These are phyloP conservation scores for Gracilinanus agilis DNA, from an alignment of 2,113 vertebrate species.

Conservation along the genomic window DNA sequence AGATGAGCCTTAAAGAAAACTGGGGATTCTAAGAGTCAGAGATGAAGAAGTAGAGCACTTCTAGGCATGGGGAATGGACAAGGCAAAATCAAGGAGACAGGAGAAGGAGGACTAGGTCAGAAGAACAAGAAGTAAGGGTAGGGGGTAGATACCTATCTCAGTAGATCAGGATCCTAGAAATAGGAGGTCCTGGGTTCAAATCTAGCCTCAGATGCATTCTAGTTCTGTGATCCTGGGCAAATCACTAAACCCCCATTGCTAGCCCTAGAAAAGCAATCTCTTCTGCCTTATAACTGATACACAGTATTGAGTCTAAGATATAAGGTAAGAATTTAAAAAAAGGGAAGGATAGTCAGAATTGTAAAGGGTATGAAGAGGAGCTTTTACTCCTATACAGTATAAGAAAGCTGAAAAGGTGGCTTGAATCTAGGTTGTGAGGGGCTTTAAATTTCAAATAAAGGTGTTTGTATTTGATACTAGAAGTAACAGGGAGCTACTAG, in stretches of 20 bases:
- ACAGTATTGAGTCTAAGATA: too few relatives aligned
- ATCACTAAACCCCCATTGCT: too few relatives aligned
- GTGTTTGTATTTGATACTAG: background rate
- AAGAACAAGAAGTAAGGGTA: slow-evolving; percentile 14
- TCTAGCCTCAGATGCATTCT: too few relatives aligned
- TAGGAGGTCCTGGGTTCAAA: too few relatives aligned
- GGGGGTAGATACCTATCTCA: too few relatives aligned
- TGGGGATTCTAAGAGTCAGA: slow-evolving; percentile 34
- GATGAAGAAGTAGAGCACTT: slow-evolving; percentile 16
- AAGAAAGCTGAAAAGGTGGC: background rate
- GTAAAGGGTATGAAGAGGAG: background rate
- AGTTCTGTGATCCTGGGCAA: too few relatives aligned
- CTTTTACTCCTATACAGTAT: background rate
- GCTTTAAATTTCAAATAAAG: background rate
- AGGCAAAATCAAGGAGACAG: background rate
- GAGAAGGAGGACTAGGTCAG: background rate
- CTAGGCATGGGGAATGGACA: background rate
- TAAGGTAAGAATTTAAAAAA: too few relatives aligned
- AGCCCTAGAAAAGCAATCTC: too few relatives aligned
- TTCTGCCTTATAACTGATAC: too few relatives aligned
- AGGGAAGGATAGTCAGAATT: background rate
- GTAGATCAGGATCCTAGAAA: too few relatives aligned
- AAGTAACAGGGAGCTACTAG: background rate
- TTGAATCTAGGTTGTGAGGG: background rate
- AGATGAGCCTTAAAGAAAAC: slow-evolving; percentile 37